A percentile compares a stretch with the other conserved stretches of the same genome.
Conservation (phyloP, 30 jellyfish, hydroid and myxozoan genomes). For the Aurelia sp. region DNA sequence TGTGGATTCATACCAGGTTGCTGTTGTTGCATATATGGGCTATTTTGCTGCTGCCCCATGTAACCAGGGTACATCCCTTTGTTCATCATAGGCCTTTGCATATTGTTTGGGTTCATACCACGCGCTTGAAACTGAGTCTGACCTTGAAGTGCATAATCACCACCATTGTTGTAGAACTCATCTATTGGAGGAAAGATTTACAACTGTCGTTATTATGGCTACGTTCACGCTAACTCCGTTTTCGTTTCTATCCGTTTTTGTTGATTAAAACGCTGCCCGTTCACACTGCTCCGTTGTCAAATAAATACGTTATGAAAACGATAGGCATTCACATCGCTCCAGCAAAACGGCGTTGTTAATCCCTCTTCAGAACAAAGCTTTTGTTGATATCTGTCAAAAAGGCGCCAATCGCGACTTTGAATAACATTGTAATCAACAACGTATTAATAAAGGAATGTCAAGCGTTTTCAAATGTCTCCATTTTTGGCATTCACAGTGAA, state of each 20-base stretch:
- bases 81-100: conserved; percentile 80
- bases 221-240: not conserved
- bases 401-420: not conserved
- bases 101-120: conserved; percentile 76
- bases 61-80: conserved; percentile 86
- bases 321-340: too few relatives aligned
- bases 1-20: conserved; percentile 78
- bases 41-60: conserved; percentile 86
- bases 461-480: too few relatives aligned
- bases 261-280: too few relatives aligned
- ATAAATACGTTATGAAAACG: too few relatives aligned
- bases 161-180: conserved; percentile 74
- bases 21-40: conserved; percentile 74
- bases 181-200: conserved; percentile 38
- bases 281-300: too few relatives aligned
- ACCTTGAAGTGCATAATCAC: conserved; percentile 96
- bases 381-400: too few relatives aligned
- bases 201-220: not conserved
- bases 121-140: conserved; percentile 98
- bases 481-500: too few relatives aligned
- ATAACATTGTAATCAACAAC: not conserved
- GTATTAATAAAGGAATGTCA: not conserved
- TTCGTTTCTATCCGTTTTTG: too few relatives aligned
- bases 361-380: too few relatives aligned
- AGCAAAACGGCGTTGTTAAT: too few relatives aligned